These are phyloP conservation scores for Cladorhizidae sp. DNA, from an alignment of 37 sponge, comb jelly and placozoan genomes.

Conservation along the genomic window DNA sequence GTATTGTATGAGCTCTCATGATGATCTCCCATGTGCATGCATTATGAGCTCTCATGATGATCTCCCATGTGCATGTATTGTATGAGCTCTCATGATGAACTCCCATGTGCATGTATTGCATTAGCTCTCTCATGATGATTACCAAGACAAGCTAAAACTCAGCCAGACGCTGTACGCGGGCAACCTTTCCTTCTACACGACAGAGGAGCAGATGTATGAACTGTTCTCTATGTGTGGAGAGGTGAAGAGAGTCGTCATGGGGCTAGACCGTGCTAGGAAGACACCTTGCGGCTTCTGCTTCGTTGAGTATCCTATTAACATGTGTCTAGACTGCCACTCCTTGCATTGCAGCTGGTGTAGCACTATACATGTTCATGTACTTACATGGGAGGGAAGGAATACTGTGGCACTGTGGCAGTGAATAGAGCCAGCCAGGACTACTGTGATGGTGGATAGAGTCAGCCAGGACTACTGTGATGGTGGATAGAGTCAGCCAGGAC, in stretches of 20 bases:
- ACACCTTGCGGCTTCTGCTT: slow-evolving; percentile 99
- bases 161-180: slow-evolving; percentile 92
- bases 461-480: too few relatives aligned
- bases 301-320: slow-evolving; percentile 85
- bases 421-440: too few relatives aligned
- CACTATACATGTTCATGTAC: too few relatives aligned
- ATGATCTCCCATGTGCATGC: too few relatives aligned
- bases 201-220: slow-evolving; percentile 97
- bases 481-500: too few relatives aligned
- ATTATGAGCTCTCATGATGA: too few relatives aligned
- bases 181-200: slow-evolving; percentile 97
- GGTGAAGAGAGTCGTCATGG: slow-evolving; percentile 98
- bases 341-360: too few relatives aligned
- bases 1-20: too few relatives aligned
- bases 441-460: too few relatives aligned
- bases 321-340: neutral
- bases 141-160: slow-evolving; percentile 55
- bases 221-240: slow-evolving; percentile 95
- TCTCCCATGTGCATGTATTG: neutral
- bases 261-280: slow-evolving; percentile 88
- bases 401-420: too few relatives aligned
- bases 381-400: too few relatives aligned
- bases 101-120: neutral
- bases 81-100: too few relatives aligned
- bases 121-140: slow-evolving; percentile 81